phyloP scores from a whole-genome alignment of 2,888 invertebrate genomes.

The Pherbina coryleti region DNA sequence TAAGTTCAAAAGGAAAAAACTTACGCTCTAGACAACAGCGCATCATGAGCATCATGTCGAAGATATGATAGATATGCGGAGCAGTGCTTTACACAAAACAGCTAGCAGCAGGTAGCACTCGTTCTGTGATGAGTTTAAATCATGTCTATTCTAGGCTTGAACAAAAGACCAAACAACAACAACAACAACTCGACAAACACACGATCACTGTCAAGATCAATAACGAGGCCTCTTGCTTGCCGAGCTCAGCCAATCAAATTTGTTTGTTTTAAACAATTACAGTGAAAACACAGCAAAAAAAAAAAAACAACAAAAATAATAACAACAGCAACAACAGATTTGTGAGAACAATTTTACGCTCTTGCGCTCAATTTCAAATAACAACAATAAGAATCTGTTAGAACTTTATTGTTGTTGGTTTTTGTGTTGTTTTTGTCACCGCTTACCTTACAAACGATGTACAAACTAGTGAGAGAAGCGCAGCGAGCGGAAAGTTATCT shows the following conservation, averaged over 20 bases:
- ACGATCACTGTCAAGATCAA: slow-evolving; percentile 55
- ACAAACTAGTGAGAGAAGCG: background rate
- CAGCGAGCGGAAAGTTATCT: background rate
- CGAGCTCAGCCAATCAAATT: slow-evolving; percentile 34
- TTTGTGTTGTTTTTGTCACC: background rate
- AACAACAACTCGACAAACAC: slow-evolving; percentile 16
- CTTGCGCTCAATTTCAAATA: slow-evolving; percentile 60
- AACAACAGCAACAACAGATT: slow-evolving; percentile 5
- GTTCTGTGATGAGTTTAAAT: slow-evolving; percentile 9
- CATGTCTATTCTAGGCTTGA: slow-evolving; percentile 14
- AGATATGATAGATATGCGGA: background rate
- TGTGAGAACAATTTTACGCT: slow-evolving; percentile 58
- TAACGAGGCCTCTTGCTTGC: slow-evolving; percentile 40
- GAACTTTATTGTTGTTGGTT: slow-evolving; percentile 48
- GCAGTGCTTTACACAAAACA: background rate
- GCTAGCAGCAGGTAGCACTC: background rate
- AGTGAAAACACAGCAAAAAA: background rate
- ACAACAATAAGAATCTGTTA: slow-evolving; percentile 54
- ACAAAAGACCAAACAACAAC: background rate
- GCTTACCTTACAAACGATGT: background rate
- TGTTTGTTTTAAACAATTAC: slow-evolving; percentile 15
- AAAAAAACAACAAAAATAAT: background rate
- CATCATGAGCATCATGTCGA: background rate
- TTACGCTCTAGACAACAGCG: too few species aligned
- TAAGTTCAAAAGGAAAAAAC: too few species aligned